These are phyloP conservation scores for Anguilla rostrata DNA, from an alignment of 2,113 vertebrate species.

Conservation along the genomic window DNA sequence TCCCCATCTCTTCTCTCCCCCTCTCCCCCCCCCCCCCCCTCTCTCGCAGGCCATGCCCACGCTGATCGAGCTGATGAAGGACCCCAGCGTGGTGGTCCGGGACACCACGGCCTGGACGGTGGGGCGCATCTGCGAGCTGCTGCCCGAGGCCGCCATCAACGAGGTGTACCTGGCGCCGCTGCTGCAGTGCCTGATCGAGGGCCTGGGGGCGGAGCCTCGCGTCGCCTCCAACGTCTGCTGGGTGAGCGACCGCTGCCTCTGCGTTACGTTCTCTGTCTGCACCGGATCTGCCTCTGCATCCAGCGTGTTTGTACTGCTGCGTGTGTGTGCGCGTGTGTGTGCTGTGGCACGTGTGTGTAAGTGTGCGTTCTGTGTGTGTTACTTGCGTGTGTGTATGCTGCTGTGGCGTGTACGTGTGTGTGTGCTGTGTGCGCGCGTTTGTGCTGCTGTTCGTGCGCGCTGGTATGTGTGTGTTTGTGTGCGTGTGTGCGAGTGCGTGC, in stretches of 20 bases:
- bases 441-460: not conserved
- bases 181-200: conserved; percentile 95
- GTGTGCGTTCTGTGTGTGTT: too few species aligned
- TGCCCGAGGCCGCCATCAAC: conserved; percentile 95
- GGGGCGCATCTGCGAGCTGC: conserved; percentile 93
- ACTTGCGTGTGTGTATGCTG: too few species aligned
- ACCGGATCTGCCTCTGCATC: too few species aligned
- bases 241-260: conserved; percentile 67
- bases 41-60: conserved; percentile 87
- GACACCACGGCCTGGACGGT: conserved; percentile 98
- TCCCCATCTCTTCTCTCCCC: too few species aligned
- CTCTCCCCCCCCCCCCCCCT: too few species aligned
- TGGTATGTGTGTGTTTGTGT: too few species aligned
- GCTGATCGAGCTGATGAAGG: conserved; percentile 96
- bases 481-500: too few species aligned
- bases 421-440: too few species aligned
- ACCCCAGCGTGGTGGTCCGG: conserved; percentile 93
- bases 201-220: conserved; percentile 89
- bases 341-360: too few species aligned
- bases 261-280: too few species aligned
- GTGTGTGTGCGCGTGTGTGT: not conserved
- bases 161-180: conserved; percentile 88
- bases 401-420: too few species aligned
- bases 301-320: too few species aligned
- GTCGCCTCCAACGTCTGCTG: conserved; percentile 99